These are phyloP conservation scores for Drosophila truncata DNA, from an alignment of 1,140 invertebrate species.

Conservation along the genomic window DNA sequence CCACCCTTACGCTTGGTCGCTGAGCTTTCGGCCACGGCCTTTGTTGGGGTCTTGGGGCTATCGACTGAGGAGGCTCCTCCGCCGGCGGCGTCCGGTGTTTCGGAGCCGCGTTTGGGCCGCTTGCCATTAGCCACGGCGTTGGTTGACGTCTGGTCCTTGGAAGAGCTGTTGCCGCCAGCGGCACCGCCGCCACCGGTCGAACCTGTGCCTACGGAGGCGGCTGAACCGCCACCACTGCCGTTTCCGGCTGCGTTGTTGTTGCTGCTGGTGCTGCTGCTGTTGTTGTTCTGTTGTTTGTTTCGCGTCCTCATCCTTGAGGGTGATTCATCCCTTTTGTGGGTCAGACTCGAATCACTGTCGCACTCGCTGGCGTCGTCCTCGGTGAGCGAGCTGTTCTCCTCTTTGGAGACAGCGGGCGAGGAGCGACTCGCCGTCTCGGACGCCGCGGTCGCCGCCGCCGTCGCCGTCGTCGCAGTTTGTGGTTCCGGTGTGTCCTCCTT, in stretches of 20 bases:
- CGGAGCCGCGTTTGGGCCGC: slow-evolving; percentile 90
- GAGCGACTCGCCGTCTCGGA: slow-evolving; percentile 86
- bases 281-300: slow-evolving; percentile 88
- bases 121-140: slow-evolving; percentile 87
- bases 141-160: slow-evolving; percentile 69
- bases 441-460: slow-evolving; percentile 78
- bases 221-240: slow-evolving; percentile 46
- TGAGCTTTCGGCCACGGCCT: slow-evolving; percentile 86
- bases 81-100: slow-evolving; percentile 88
- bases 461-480: slow-evolving; percentile 84
- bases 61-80: slow-evolving; percentile 69
- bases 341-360: slow-evolving; percentile 95
- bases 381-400: slow-evolving; percentile 95
- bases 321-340: slow-evolving; percentile 89
- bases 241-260: slow-evolving; percentile 57
- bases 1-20: slow-evolving; percentile 88
- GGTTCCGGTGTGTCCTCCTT: slow-evolving; percentile 85
- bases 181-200: slow-evolving; percentile 45
- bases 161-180: slow-evolving; percentile 50
- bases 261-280: slow-evolving; percentile 50
- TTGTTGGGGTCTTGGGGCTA: slow-evolving; percentile 87
- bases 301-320: slow-evolving; percentile 95
- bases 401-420: slow-evolving; percentile 87
- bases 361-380: slow-evolving; percentile 97
- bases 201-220: slow-evolving; percentile 37